Evolutionary conservation across 2,888 invertebrate genomes (phyloP), one percentile per base, ranked within the genome.

Genomic region (Azorinus chamasolen): DNA sequence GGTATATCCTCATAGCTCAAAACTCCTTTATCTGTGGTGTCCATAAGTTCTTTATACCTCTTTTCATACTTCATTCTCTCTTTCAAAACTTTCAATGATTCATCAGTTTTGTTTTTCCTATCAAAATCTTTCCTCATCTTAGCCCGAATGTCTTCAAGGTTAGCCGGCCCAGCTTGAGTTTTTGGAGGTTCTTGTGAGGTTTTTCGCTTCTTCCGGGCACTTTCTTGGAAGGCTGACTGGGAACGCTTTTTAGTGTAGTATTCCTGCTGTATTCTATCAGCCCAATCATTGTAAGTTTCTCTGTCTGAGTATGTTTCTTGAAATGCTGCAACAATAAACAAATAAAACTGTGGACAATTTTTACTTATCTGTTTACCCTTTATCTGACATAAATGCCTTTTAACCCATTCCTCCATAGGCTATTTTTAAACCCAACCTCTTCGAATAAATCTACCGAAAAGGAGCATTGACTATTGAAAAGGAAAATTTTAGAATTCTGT

Each of bases 281-380:
- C 83, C 90, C 90, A 91, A 20, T 88, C 86, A 64, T 84, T 86
- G 66, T 83, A 86, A 0, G 84, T 83, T 66, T 90, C 89, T 32
- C 68, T 55, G 20, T 79, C 77, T 39, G 51, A 37, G 48, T 75
- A 48, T 12, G 68, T 84, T 39, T 83, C 79, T 6, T 63, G 58
- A 37, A 72, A 71, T 73, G 82, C 88, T 88, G 68, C 14, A 76
- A 71, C 25, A 32, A 62, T 50, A 45, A 51, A 41, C 53, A 25
- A 43, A 18, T 5, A 39, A 22, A 14, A 24, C 2, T n/a, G 5
- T 41, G 39, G 39, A 37, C 20, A 53, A 20, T 16, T 25, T 27
- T n/a, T n/a, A n/a, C n/a, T n/a, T n/a, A n/a, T n/a, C n/a, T n/a
- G n/a, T n/a, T n/a, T n/a, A n/a, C n/a, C n/a, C n/a, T n/a, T n/a